phyloP scores from a whole-genome alignment of 2,113 vertebrate genomes.

The Rhinopomastus cyanomelas region DNA sequence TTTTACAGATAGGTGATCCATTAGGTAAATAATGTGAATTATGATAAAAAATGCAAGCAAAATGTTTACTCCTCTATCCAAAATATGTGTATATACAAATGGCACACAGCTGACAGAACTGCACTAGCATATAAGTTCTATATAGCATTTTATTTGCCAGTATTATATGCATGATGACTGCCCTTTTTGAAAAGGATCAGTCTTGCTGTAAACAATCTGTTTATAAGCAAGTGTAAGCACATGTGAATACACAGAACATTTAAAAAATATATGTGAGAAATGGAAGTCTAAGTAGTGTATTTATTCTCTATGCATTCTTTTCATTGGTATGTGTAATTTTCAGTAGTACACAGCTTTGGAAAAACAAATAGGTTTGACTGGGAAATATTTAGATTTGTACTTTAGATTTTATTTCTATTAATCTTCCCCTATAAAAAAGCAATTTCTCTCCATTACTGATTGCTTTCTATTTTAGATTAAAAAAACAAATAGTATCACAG shows the following conservation, averaged over 20 bases:
- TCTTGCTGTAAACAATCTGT: neutral
- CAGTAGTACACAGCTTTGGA: neutral
- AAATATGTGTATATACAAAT: neutral
- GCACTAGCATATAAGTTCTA: neutral
- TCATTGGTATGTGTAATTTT: neutral
- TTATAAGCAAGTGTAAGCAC: neutral
- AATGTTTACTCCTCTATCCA: neutral
- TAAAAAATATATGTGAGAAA: neutral
- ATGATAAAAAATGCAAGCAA: neutral
- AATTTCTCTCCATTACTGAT: neutral
- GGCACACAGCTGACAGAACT: neutral
- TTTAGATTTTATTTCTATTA: neutral
- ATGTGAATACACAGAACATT: neutral
- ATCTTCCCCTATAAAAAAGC: neutral
- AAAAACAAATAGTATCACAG: neutral
- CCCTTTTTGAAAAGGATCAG: neutral
- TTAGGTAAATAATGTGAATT: neutral
- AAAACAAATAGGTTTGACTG: neutral
- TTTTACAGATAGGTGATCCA: neutral
- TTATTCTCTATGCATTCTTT: neutral
- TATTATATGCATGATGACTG: neutral
- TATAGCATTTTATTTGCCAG: accelerated
- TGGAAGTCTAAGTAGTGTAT: neutral
- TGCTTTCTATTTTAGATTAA: neutral
- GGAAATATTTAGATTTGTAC: neutral